These are phyloP conservation scores for Amaurobius ferox DNA, from an alignment of 2,888 invertebrate genomes.

Conservation along the genomic window DNA sequence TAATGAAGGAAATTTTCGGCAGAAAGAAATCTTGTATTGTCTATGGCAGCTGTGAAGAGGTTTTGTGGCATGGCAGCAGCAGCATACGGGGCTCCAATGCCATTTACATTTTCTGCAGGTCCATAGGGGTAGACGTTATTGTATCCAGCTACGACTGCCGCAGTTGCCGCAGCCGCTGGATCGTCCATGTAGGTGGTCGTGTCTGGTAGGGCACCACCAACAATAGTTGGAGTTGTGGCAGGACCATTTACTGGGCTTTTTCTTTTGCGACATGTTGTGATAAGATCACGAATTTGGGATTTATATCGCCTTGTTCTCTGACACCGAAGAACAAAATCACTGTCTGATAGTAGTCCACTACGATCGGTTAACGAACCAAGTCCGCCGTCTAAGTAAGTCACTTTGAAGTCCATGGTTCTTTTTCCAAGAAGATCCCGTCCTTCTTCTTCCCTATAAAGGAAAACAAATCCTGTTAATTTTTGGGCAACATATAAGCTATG, in stretches of 20 bases:
- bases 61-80: slow-evolving; percentile 71
- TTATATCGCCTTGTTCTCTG: slow-evolving; percentile 93
- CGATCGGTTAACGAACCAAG: slow-evolving; percentile 84
- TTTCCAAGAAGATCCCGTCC: slow-evolving; percentile 97
- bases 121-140: slow-evolving; percentile 80
- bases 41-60: slow-evolving; percentile 71
- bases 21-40: slow-evolving; percentile 82
- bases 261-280: slow-evolving; percentile 80
- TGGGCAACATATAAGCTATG: too few species aligned
- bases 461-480: too few species aligned
- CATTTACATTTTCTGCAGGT: slow-evolving; percentile 79
- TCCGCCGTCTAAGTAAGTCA: slow-evolving; percentile 97
- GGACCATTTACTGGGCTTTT: slow-evolving; percentile 51
- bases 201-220: slow-evolving; percentile 30
- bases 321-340: slow-evolving; percentile 76
- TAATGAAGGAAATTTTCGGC: slow-evolving; percentile 94
- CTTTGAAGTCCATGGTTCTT: slow-evolving; percentile 99
- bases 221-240: slow-evolving; percentile 23
- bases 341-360: slow-evolving; percentile 71
- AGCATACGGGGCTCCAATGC: slow-evolving; percentile 75
- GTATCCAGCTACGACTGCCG: slow-evolving; percentile 43
- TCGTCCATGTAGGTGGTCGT: slow-evolving; percentile 46
- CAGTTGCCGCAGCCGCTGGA: slow-evolving; percentile 39
- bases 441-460: slow-evolving; percentile 87
- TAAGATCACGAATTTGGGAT: slow-evolving; percentile 93